Evolutionary conservation across 2,113 vertebrate species (phyloP).

Genomic region (Xenus cinereus): DNA sequence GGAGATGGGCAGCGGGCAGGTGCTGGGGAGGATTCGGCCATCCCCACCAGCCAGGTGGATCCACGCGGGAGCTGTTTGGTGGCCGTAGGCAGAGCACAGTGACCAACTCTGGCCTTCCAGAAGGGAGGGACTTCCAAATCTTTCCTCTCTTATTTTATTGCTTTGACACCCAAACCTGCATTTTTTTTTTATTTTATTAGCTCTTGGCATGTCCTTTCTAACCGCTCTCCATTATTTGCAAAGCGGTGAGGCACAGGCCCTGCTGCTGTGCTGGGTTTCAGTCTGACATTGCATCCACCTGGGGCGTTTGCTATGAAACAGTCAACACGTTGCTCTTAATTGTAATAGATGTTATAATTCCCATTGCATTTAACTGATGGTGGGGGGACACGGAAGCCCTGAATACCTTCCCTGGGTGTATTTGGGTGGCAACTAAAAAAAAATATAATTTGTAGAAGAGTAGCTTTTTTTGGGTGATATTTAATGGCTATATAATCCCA

Average conservation of each 20-base stretch:
- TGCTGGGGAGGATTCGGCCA: neutral
- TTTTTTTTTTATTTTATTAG: neutral
- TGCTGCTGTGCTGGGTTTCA: neutral
- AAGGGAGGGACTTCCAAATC: neutral
- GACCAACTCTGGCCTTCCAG: rapidly evolving
- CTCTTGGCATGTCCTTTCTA: neutral
- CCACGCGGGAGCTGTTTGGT: neutral
- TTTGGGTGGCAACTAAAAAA: neutral
- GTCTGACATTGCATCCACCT: rapidly evolving
- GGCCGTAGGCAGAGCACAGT: neutral
- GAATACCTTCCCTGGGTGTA: neutral
- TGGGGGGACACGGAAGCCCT: too few species aligned
- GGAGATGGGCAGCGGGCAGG: neutral
- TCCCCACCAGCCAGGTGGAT: neutral
- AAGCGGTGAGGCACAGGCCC: neutral
- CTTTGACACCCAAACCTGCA: neutral
- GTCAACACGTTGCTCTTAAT: rapidly evolving
- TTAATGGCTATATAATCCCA: neutral
- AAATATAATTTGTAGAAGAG: neutral
- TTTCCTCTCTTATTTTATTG: neutral
- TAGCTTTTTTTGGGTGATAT: neutral
- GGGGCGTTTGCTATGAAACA: rapidly evolving
- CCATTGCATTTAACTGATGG: neutral
- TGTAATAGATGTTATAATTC: neutral
- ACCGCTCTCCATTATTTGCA: neutral